phyloP scores from a whole-genome alignment of 2,797 vertebrate genomes.

The Echeneis naucrates region DNA sequence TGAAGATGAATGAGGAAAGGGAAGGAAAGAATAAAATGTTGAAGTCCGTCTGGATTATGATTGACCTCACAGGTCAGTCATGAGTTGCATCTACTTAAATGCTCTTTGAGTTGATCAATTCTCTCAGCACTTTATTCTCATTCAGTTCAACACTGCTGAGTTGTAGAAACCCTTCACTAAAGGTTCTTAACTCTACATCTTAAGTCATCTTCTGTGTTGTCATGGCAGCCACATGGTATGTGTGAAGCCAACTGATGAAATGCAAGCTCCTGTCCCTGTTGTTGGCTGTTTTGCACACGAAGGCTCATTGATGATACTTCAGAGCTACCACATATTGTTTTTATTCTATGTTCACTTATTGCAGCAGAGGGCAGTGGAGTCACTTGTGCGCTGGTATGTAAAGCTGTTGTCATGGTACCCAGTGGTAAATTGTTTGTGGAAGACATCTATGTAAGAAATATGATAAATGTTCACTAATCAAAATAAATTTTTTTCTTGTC shows the following conservation, averaged over 20 bases:
- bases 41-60: no score
- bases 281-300: neutral
- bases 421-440: neutral
- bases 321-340: neutral
- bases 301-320: neutral
- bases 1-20: no score
- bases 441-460: neutral
- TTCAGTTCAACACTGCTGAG: neutral
- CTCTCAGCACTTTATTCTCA: no score
- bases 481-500: constrained; percentile 13
- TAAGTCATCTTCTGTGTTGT: neutral
- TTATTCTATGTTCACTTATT: neutral
- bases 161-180: neutral
- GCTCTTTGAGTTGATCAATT: neutral
- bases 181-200: neutral
- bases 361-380: neutral
- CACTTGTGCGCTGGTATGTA: neutral
- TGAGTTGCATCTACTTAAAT: neutral
- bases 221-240: neutral
- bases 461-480: neutral
- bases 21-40: no score
- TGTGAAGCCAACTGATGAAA: neutral
- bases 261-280: no score
- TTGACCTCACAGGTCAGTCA: no score
- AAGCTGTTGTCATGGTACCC: neutral